Evolutionary conservation across 2,113 vertebrate genomes (phyloP), one percentile per base, ranked within the genome.

Genomic region (Heterotis niloticus): DNA sequence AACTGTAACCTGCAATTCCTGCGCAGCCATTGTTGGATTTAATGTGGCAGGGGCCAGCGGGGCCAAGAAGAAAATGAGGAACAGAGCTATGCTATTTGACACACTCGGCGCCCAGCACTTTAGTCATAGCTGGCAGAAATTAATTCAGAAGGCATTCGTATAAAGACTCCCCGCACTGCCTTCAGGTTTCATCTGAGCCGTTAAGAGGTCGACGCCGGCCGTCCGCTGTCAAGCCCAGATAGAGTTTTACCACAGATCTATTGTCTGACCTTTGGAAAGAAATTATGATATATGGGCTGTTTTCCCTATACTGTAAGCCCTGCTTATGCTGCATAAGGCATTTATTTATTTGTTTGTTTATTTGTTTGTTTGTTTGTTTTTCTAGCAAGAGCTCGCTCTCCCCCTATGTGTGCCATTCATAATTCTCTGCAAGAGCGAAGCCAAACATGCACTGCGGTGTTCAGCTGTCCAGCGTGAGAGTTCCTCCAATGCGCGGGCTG

Each of bases 1-100:
- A 94, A 95, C 93, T 83, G 86, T 60, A 91, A 93, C 92, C 92
- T 90, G 91, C 88, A 85, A 91, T 91, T 91, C 89, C 88, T 88
- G 85, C 82, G 82, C 64, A 86, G 83, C 85, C 84, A 85, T 87
- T 82, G 86, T 85, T 13, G 78, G 89, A 90, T 92, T 92, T 91
- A 93, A 89, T 90, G 90, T 88, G 90, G 88, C 91, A 88, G 90
- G 83, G 90, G 90, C 90, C 89, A 88, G 78, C 83, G 88, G 91
- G 90, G 90, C 88, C 86, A 82, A 84, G 20, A 90, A 88, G 83
- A 92, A 90, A 92, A 89, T 84, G 90, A 90, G 89, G 89, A 84
- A 67, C 83, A 85, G 84, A 86, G 89, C 87, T 82, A 86, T 82
- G 84, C 88, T 90, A 90, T 90, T 90, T 91, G 91, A 91, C 91